Evolutionary conservation across 2,888 invertebrate species (phyloP), one percentile per base, ranked within the genome.

Genomic region (Nomada lathburiana): DNA sequence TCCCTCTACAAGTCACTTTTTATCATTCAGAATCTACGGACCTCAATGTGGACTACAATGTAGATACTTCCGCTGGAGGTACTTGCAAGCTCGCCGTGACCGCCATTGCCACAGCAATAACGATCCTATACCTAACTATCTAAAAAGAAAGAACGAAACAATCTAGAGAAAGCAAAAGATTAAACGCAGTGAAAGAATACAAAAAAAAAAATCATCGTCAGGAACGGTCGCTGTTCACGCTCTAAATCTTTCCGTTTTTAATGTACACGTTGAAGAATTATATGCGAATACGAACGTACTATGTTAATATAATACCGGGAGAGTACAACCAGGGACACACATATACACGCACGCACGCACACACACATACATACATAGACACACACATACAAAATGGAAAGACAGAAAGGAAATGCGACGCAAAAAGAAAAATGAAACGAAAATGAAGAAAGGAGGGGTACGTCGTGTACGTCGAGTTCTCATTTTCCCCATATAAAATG

Each of bases 1-100:
- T 73, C 82, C 80, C 82, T 91, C 85, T 87, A 90, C 84, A 90
- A 89, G 90, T 88, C 88, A 88, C 87, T 91, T 91, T 91, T 93
- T 93, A 93, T 91, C 92, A 93, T 94, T 91, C 90, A 94, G 93
- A 93, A 91, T 92, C 93, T 89, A 83, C 89, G 89, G 91, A 89
- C 91, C 85, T 75, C 89, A 86, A 89, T 88, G 86, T 89, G 92
- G 92, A 93, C 91, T 89, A 91, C 90, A 84, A 89, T 89, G 74
- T 91, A 88, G 70, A 86, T 88, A 85, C 89, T 89, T 88, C 72
- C 79, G 80, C 90, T 91, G 93, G 93, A 90, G 92, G 90, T 89
- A 89, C 91, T 89, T 86, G 90, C 91, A 92, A 92, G 91, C 90
- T 92, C 90, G 87, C 91, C 90, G 90, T 93, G 91, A 90, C 89